A percentile compares a stretch with the other conserved stretches of the same genome.
phyloP scores from a whole-genome alignment of 1,140 invertebrate species.

The Rhizoglyphus robini region DNA sequence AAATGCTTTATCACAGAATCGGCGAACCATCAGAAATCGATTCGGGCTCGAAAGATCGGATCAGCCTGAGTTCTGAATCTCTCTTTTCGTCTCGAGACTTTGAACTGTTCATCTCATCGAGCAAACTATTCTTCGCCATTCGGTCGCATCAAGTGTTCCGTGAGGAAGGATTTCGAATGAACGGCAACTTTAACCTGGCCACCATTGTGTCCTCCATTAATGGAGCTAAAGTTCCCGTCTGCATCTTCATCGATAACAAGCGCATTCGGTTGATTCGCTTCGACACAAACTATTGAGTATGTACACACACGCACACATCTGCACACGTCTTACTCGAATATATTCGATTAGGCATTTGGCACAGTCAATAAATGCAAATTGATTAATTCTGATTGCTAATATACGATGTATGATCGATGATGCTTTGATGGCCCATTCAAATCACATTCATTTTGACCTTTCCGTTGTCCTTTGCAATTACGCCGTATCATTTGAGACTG shows the following conservation, averaged over 20 bases:
- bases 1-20: not conserved
- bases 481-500: too few species aligned
- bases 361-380: not conserved
- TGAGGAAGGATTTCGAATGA: not conserved
- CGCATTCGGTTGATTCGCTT: not conserved
- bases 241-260: not conserved
- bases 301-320: not conserved
- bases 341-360: not conserved
- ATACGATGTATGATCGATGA: not conserved
- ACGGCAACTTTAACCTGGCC: not conserved
- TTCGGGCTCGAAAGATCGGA: not conserved
- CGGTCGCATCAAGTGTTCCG: not conserved
- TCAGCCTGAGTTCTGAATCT: not conserved
- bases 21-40: not conserved
- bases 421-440: too few species aligned
- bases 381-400: not conserved
- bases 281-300: not conserved
- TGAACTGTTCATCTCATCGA: conserved; percentile 5
- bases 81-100: not conserved
- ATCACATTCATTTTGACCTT: too few species aligned
- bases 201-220: not conserved
- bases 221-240: not conserved
- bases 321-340: not conserved
- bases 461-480: too few species aligned
- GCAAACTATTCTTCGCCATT: not conserved